A percentile compares a stretch with the other conserved stretches of the same genome.
These are phyloP conservation scores for Channa argus DNA, from an alignment of 2,113 vertebrate species.

Conservation along the genomic window DNA sequence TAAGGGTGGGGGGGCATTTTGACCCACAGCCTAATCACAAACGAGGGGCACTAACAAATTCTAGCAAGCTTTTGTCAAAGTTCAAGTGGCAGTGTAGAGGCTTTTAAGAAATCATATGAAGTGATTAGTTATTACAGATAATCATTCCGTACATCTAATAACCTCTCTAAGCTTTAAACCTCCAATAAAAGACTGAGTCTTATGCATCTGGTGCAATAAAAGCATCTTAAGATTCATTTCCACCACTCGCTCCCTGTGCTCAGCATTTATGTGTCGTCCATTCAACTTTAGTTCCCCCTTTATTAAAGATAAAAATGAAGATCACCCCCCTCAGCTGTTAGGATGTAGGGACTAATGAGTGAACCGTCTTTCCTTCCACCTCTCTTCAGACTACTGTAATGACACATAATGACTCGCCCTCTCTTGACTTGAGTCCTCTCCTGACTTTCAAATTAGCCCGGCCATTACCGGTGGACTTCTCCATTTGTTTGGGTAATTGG, in stretches of 20 bases:
- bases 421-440: constrained; percentile 36
- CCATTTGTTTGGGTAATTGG: constrained; percentile 78
- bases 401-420: constrained; percentile 72
- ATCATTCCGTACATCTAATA: constrained; percentile 34
- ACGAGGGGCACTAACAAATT: background rate
- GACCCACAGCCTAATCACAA: background rate
- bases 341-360: constrained; percentile 65
- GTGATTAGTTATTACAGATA: constrained; percentile 37
- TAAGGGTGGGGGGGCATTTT: no score
- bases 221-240: background rate
- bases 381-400: constrained; percentile 80
- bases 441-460: constrained; percentile 68
- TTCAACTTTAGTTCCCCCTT: constrained; percentile 39
- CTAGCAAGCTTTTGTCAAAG: background rate
- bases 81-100: background rate
- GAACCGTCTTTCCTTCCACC: constrained; percentile 50
- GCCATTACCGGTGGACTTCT: constrained; percentile 68
- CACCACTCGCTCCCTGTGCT: background rate
- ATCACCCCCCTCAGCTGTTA: constrained; percentile 46
- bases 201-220: background rate
- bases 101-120: constrained; percentile 34
- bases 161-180: constrained; percentile 9
- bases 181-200: background rate
- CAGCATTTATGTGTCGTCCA: constrained; percentile 10
- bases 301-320: constrained; percentile 57